Conservation (phyloP, 2,888 invertebrate genomes). For the Drosophila sordidula region DNA sequence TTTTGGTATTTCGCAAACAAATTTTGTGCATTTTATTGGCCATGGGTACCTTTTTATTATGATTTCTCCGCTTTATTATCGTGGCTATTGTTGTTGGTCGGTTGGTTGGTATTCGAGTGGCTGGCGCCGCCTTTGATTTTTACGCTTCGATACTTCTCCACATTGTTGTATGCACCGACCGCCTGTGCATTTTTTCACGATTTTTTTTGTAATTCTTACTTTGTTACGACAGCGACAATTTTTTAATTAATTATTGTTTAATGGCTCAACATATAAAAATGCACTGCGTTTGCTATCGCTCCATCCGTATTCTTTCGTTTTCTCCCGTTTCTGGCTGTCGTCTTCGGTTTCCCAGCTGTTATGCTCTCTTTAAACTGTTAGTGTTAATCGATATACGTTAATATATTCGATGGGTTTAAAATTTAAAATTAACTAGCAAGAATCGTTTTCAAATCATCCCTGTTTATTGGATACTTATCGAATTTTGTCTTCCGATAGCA, state of each 20-base stretch:
- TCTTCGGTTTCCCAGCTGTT: slow-evolving; percentile 50
- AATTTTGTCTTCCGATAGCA: neutral
- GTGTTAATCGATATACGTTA: slow-evolving; percentile 18
- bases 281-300: slow-evolving; percentile 52
- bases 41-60: slow-evolving; percentile 63
- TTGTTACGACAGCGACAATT: slow-evolving; percentile 42
- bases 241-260: slow-evolving; percentile 39
- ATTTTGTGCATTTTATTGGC: slow-evolving; percentile 42
- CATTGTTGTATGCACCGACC: slow-evolving; percentile 60
- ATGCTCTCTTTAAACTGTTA: slow-evolving; percentile 22
- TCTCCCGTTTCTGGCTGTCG: slow-evolving; percentile 40
- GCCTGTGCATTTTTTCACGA: slow-evolving; percentile 60
- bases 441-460: slow-evolving; percentile 1
- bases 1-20: slow-evolving; percentile 36
- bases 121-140: slow-evolving; percentile 68
- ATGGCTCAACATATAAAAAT: slow-evolving; percentile 50
- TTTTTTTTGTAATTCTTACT: slow-evolving; percentile 13
- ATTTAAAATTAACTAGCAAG: neutral
- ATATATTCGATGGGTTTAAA: slow-evolving; percentile 13
- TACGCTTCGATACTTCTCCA: slow-evolving; percentile 69
- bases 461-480: slow-evolving; percentile 4
- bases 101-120: slow-evolving; percentile 42
- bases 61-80: slow-evolving; percentile 56
- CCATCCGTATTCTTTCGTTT: slow-evolving; percentile 48
- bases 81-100: slow-evolving; percentile 34